Conservation (phyloP, 2,888 invertebrate genomes). For the Nemotelus pantherinus region DNA sequence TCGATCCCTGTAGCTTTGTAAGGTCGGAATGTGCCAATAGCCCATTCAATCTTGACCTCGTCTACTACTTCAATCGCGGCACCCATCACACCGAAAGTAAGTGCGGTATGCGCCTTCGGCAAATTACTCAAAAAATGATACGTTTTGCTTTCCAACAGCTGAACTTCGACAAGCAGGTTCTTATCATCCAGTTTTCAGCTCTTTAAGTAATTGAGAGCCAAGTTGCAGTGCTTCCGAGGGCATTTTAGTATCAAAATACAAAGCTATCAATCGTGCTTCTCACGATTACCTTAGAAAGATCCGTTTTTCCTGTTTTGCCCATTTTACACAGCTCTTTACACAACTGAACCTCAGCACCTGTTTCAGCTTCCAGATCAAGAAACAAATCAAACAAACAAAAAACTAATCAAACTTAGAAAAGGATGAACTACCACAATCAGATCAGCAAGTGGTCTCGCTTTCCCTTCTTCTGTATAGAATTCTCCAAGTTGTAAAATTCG, state of each 20-base stretch:
- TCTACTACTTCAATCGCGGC: no score
- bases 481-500: constrained; percentile 93
- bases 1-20: no score
- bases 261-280: constrained; percentile 92
- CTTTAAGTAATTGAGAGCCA: constrained; percentile 88
- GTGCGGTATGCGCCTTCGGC: constrained; percentile 93
- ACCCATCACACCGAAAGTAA: constrained; percentile 87
- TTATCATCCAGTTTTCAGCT: constrained; percentile 99
- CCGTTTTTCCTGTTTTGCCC: constrained; percentile 97
- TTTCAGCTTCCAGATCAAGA: constrained; percentile 94
- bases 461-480: constrained; percentile 91
- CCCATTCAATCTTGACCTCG: no score
- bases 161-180: constrained; percentile 97
- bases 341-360: constrained; percentile 91
- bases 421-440: constrained; percentile 95
- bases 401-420: constrained; percentile 93
- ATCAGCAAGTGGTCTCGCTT: constrained; percentile 90
- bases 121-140: constrained; percentile 97
- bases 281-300: constrained; percentile 94
- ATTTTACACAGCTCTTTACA: constrained; percentile 99
- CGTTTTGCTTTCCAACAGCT: constrained; percentile 97
- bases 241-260: constrained; percentile 93
- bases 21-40: no score
- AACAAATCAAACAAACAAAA: constrained; percentile 97
- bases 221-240: constrained; percentile 85